Evolutionary conservation across 2,888 invertebrate species (phyloP).

Genomic region (Polymixis lichenea): DNA sequence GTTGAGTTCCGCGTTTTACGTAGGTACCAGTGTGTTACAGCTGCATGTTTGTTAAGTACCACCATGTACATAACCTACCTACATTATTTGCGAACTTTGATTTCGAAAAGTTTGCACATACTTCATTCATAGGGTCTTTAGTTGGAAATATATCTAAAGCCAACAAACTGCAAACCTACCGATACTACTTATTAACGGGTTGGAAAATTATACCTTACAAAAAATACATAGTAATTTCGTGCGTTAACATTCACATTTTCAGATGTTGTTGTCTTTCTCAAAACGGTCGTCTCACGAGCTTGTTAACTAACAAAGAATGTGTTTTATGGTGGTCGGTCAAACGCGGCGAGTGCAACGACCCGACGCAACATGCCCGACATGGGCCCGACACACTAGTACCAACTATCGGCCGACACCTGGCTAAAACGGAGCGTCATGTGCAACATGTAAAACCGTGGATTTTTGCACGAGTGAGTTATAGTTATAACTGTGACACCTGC

Average conservation of each 20-base stretch:
- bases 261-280: not conserved
- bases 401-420: not conserved
- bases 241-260: not conserved
- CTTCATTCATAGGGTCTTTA: not conserved
- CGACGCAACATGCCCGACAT: not conserved
- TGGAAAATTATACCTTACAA: too few species aligned
- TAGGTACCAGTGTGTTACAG: not conserved
- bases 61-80: not conserved
- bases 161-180: not conserved
- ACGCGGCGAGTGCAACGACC: not conserved
- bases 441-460: not conserved
- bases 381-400: slow-evolving; percentile 12
- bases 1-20: not conserved
- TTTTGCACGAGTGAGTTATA: slow-evolving; percentile 5
- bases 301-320: slow-evolving; percentile 6
- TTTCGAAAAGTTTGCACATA: not conserved
- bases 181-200: too few species aligned
- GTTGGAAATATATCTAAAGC: not conserved
- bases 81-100: not conserved
- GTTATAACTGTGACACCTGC: not conserved
- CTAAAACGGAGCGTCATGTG: not conserved
- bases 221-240: too few species aligned
- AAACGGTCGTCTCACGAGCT: slow-evolving; percentile 23
- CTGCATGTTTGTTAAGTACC: not conserved
- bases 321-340: slow-evolving; percentile 11